Evolutionary conservation across 1,140 invertebrate species (phyloP).

Genomic region (Liolophura sinensis): DNA sequence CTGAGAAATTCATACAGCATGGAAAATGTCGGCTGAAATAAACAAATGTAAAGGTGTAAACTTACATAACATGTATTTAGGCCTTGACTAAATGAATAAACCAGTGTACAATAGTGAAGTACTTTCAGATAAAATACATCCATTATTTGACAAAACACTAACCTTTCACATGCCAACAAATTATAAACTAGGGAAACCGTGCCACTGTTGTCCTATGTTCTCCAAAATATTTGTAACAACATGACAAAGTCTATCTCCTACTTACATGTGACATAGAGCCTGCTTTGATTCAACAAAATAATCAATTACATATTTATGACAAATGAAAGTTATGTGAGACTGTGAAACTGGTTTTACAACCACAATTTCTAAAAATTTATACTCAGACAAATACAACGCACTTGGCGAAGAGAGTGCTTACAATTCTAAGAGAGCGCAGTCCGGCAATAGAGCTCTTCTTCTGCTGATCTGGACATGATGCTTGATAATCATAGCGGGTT

Average conservation of each 20-base stretch:
- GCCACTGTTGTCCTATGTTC: too few relatives aligned
- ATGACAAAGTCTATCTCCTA: neutral
- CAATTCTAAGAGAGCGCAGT: conserved; percentile 23
- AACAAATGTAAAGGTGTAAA: conserved; percentile 6
- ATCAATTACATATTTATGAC: neutral
- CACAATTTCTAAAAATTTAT: neutral
- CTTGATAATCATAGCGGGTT: conserved; percentile 40
- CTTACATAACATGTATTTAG: neutral
- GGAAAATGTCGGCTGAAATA: conserved; percentile 39
- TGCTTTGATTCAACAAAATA: neutral
- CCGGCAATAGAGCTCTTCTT: conserved; percentile 28
- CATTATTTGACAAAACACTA: too few relatives aligned
- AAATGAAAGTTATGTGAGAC: too few relatives aligned
- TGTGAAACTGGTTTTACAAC: too few relatives aligned
- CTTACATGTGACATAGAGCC: neutral
- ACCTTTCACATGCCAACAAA: too few relatives aligned
- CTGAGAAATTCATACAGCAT: conserved; percentile 41
- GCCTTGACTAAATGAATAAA: neutral
- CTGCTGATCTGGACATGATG: conserved; percentile 20
- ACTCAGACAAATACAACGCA: neutral
- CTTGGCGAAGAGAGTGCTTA: conserved; percentile 14
- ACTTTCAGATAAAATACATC: too few relatives aligned
- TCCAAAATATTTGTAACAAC: neutral
- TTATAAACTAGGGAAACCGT: too few relatives aligned
- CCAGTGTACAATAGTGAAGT: neutral